A percentile compares a stretch with the other conserved stretches of the same genome.
These are phyloP conservation scores for Pyrgilauda ruficollis DNA, from an alignment of 2,113 vertebrate species.

Conservation along the genomic window DNA sequence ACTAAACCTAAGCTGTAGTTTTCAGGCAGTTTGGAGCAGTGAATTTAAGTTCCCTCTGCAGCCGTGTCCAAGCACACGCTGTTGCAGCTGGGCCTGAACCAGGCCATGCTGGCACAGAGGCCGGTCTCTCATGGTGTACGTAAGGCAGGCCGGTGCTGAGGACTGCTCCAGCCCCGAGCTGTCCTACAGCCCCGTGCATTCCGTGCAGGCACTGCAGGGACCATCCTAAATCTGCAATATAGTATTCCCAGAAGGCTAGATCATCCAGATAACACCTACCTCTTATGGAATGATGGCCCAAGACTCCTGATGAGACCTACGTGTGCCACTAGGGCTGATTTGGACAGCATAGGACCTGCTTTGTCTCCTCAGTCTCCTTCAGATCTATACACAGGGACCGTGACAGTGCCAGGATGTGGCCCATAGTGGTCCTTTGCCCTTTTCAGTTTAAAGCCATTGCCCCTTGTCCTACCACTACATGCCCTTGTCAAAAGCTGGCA, in stretches of 20 bases:
- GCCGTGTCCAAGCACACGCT: rapidly evolving
- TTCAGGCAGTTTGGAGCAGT: neutral
- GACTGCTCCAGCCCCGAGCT: neutral
- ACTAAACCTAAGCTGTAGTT: neutral
- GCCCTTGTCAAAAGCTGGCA: neutral
- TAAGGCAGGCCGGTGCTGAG: neutral
- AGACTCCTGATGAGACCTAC: neutral
- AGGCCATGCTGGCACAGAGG: neutral
- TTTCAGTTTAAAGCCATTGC: neutral
- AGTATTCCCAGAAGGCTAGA: neutral
- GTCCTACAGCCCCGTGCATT: rapidly evolving
- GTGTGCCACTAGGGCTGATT: neutral
- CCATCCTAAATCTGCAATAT: neutral
- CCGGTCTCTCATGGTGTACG: too few species aligned
- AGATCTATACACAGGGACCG: rapidly evolving
- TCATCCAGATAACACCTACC: neutral
- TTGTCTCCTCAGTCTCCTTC: neutral
- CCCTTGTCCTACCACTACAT: neutral
- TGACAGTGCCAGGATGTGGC: neutral
- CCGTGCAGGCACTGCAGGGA: neutral
- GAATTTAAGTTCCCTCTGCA: neutral
- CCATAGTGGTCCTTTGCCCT: neutral
- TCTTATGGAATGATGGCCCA: neutral
- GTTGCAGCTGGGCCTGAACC: neutral
- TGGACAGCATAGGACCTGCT: neutral